Conservation (phyloP, 2,888 invertebrate species). For the Cosmorhoe ocellata region DNA sequence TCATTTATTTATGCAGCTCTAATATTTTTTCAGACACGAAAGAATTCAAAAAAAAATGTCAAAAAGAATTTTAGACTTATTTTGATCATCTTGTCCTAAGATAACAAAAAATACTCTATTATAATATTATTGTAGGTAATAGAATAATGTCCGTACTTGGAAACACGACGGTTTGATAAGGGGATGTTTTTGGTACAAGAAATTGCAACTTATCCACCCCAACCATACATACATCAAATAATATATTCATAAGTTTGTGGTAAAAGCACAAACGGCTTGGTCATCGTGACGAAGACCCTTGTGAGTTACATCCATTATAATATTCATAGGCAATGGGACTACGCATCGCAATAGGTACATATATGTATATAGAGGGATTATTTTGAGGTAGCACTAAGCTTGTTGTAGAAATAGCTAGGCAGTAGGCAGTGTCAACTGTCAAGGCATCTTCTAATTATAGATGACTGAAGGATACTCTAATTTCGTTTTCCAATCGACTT, state of each 20-base stretch:
- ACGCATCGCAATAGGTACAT: too few relatives aligned
- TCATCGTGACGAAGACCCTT: slow-evolving; percentile 55
- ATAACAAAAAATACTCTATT: too few relatives aligned
- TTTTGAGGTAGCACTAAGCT: not conserved
- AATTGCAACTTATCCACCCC: slow-evolving; percentile 50
- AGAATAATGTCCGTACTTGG: too few relatives aligned
- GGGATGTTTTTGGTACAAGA: slow-evolving; percentile 9
- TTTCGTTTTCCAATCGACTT: too few relatives aligned
- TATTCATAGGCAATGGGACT: slow-evolving; percentile 51
- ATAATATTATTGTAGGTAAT: too few relatives aligned
- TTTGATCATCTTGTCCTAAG: too few relatives aligned
- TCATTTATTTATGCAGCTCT: not conserved
- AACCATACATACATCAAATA: slow-evolving; percentile 55
- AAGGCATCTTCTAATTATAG: too few relatives aligned
- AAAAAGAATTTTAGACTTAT: too few relatives aligned
- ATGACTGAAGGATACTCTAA: too few relatives aligned
- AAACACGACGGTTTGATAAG: too few relatives aligned
- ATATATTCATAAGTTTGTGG: slow-evolving; percentile 66
- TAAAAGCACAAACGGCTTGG: slow-evolving; percentile 51
- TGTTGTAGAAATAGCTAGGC: not conserved
- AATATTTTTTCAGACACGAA: not conserved
- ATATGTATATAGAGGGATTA: not conserved
- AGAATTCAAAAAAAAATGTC: too few relatives aligned
- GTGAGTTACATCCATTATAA: slow-evolving; percentile 51
- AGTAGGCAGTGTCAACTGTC: too few relatives aligned